Base-by-base conservation (phyloP, 2,113 vertebrate species). In the Gallinago undulata region DNA sequence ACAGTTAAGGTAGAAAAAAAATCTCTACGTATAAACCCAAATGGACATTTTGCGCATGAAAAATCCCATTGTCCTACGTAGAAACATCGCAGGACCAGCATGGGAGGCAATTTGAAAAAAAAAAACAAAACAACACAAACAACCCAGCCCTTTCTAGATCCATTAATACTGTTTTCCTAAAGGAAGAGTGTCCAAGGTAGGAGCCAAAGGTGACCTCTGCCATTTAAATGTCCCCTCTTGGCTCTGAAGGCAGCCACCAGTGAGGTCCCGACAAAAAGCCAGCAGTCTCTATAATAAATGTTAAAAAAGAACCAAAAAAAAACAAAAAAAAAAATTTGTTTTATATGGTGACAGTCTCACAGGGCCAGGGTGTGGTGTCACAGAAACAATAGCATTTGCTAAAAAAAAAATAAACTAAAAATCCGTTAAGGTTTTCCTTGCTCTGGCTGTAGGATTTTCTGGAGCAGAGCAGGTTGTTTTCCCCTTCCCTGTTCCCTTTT, bases 111-210 rank as follows among this genome's bases (percentile, higher is more conserved):
- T 74, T 48, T 70, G 43, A n/a, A 68, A 82, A 75, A 87, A 5
- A 75, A 87, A 5, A 50, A 50, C 2, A 27, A 51, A 51, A 6
- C 24, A 25, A 25, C 35, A 24, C 50, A 51, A 27, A 7, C 11
- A 50, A 50, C 19, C 9, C 24, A 87, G 19, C 0, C 15, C 10
- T 83, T 73, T 76, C 35, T 66, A 22, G 80, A 80, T 24, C 15
- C n/a, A 18, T 19, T 91, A 86, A 72, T 13, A 53, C 24, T 66
- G 27, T n/a, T 78, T 78, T 51, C 45, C 47, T 25, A 8, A 24
- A 76, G 75, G 63, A 94, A 96, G 35, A 47, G 45, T 59, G n/a
- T 48, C 50, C 90, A 93, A 89, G 89, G 45, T 93, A 70, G 53
- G 50, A 93, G n/a, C 50, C 31, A 56, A 68, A 39, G 18, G 7